Base-by-base conservation (phyloP, 2,113 vertebrate species). In the Trogon surrucura region DNA sequence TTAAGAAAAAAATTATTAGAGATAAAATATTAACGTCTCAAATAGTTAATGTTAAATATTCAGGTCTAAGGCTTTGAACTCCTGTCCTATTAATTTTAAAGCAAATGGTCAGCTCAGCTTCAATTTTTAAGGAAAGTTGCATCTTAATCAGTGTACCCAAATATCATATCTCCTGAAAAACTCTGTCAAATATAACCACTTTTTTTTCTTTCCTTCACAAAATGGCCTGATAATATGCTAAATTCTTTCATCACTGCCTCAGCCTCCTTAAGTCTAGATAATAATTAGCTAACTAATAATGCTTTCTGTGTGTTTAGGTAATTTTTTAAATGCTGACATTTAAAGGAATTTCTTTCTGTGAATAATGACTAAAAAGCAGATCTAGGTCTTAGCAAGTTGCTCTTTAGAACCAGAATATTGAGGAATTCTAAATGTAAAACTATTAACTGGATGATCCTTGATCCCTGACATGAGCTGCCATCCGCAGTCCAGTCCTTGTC, bases 361-460 rank as follows among this genome's bases (percentile, higher is more conserved):
- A 13, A 72, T 81, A 91, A 85, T 48, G 94, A 90, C 70, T 78
- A 78, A 93, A 41, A 97, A 96, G 60, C 62, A 80, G 58, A 87
- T 93, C 88, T 92, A 80, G 72, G 30, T 96, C 81, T 92, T 94
- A 91, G 61, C 82, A 91, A 89, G 72, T 61, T 95, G 78, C 69
- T 92, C 47, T 96, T 97, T 88, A 93, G 81, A 64, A 73, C 54
- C 41, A 78, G 78, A 96, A 74, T 72, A 74, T 91, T 89, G 92
- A 57, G 67, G 60, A 88, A 89, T 96, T 97, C 60, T 93, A 95
- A 97, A 89, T 91, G 74, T 93, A 92, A 89, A 96, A 93, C 91
- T 97, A 94, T 97, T 97, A 97, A 97, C 69, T 91, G 93, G 62
- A 72, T 98, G 97, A 96, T 98, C 96, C 96, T 89, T 98, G 96